These are phyloP conservation scores for Macroteleia sp. DNA, from an alignment of 2,888 invertebrate species.

Conservation along the genomic window DNA sequence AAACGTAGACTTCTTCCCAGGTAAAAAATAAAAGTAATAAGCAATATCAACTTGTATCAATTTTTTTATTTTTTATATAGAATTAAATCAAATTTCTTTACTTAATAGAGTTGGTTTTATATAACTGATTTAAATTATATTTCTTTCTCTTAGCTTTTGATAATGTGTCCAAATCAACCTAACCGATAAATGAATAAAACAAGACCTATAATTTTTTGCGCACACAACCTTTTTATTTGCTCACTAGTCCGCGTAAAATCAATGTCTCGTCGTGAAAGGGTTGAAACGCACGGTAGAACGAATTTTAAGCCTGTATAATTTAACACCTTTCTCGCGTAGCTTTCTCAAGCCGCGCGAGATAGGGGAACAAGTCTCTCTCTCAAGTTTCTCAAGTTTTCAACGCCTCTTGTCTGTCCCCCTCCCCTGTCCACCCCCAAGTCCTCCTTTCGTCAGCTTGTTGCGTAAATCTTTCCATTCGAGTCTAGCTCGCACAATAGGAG, in stretches of 20 bases:
- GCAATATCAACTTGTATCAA: too few species aligned
- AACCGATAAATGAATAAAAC: slow-evolving; percentile 25
- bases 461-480: slow-evolving; percentile 58
- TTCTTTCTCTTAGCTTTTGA: too few species aligned
- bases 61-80: too few species aligned
- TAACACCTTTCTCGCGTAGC: slow-evolving; percentile 79
- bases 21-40: too few species aligned
- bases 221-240: slow-evolving; percentile 40
- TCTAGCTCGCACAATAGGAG: slow-evolving; percentile 54
- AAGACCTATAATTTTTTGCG: slow-evolving; percentile 16
- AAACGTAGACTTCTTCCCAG: too few species aligned
- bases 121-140: too few species aligned
- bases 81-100: too few species aligned
- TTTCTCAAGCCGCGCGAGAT: slow-evolving; percentile 54
- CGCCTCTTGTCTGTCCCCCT: slow-evolving; percentile 75
- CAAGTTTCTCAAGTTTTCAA: slow-evolving; percentile 81
- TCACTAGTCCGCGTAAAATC: slow-evolving; percentile 58
- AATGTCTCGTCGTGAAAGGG: slow-evolving; percentile 66
- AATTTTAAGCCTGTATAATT: slow-evolving; percentile 84
- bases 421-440: slow-evolving; percentile 62
- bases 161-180: too few species aligned
- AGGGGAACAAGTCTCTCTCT: slow-evolving; percentile 66
- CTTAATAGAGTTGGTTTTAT: too few species aligned
- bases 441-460: slow-evolving; percentile 57
- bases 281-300: slow-evolving; percentile 73